These are phyloP conservation scores for Cantharis flavilabris DNA, from an alignment of 2,888 invertebrate species.

Conservation along the genomic window DNA sequence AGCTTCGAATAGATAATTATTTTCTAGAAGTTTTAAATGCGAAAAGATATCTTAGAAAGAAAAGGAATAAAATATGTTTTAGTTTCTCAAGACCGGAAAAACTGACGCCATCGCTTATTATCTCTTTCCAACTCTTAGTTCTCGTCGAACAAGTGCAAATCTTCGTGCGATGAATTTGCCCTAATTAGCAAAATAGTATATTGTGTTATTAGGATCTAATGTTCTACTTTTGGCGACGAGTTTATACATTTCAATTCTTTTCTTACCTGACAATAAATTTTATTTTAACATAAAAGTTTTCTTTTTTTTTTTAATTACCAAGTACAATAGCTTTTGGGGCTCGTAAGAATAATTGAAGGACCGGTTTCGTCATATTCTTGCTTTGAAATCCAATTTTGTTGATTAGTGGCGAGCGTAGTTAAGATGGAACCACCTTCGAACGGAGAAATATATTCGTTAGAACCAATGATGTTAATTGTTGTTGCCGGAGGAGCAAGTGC, in stretches of 20 bases:
- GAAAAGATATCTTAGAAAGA: background rate
- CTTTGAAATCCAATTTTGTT: conserved; percentile 96
- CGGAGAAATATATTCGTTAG: conserved; percentile 92
- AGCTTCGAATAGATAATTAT: background rate
- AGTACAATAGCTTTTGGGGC: no score
- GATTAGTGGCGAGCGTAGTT: conserved; percentile 89
- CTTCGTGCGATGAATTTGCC: no score
- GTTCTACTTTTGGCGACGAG: no score
- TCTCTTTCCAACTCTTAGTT: background rate
- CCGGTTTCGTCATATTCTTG: conserved; percentile 97
- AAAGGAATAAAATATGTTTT: background rate
- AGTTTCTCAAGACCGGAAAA: background rate
- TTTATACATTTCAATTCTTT: no score
- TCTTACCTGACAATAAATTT: no score
- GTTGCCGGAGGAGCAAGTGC: conserved; percentile 88
- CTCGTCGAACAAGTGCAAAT: background rate
- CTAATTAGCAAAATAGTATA: no score
- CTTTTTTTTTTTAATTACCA: no score
- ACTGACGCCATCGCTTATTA: background rate
- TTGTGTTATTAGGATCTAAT: no score
- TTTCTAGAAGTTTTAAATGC: background rate
- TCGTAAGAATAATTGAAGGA: conserved; percentile 95
- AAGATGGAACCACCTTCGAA: conserved; percentile 93
- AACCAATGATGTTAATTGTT: conserved; percentile 93
- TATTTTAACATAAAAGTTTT: no score